phyloP scores from a whole-genome alignment of 1,140 invertebrate genomes.

The Myzus persicae region DNA sequence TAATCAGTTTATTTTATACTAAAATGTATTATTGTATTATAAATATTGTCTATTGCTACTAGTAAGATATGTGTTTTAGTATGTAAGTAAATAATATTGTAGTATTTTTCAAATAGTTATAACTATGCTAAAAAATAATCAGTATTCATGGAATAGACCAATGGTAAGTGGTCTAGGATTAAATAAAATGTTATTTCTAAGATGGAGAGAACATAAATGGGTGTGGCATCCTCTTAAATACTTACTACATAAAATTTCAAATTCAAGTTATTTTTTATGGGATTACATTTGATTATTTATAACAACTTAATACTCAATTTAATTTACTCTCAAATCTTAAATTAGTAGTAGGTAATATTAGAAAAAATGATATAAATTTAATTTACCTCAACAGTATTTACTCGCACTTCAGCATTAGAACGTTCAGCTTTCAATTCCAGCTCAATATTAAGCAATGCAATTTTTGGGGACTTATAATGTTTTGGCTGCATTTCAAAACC shows the following conservation, averaged over 20 bases:
- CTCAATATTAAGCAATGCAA: conserved; percentile 97
- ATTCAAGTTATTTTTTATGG: not conserved
- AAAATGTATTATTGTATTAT: too few species aligned
- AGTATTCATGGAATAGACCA: not conserved
- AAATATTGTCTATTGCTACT: too few species aligned
- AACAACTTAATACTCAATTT: not conserved
- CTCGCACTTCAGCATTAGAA: conserved; percentile 96
- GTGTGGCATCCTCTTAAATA: not conserved
- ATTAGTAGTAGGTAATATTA: not conserved
- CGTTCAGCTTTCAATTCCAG: conserved; percentile 97
- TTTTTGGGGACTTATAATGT: conserved; percentile 89
- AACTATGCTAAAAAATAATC: not conserved
- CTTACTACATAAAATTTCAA: not conserved
- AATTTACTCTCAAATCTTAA: not conserved
- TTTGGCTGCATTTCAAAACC: conserved; percentile 99
- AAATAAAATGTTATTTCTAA: not conserved
- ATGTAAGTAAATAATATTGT: too few species aligned
- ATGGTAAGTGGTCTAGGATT: not conserved
- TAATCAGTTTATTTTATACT: too few species aligned
- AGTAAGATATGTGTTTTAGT: too few species aligned
- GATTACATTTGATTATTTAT: not conserved
- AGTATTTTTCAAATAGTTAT: too few species aligned
- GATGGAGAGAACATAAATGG: not conserved
- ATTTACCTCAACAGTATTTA: conserved; percentile 83
- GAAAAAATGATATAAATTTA: not conserved